phyloP scores from a whole-genome alignment of 2,797 vertebrate species.

The Vultur gryphus region DNA sequence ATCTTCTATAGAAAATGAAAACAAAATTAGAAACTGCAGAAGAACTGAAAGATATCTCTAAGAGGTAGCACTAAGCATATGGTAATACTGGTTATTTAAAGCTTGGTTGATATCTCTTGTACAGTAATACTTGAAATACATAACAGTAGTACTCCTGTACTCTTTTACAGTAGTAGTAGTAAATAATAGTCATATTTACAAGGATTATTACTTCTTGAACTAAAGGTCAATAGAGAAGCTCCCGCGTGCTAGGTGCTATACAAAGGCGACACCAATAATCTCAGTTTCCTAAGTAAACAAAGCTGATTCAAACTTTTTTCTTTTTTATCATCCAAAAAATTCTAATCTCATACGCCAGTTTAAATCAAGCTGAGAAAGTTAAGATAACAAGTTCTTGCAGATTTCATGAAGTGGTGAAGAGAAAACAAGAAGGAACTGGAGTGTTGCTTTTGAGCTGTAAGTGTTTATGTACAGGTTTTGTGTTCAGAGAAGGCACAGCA shows the following conservation, averaged over 20 bases:
- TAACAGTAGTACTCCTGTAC: neutral
- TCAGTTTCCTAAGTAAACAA: neutral
- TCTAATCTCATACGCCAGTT: neutral
- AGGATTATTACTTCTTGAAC: neutral
- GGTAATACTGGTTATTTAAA: neutral
- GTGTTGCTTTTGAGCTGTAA: neutral
- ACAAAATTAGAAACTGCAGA: neutral
- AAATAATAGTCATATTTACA: neutral
- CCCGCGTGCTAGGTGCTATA: accelerated
- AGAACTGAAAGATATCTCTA: neutral
- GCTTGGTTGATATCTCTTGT: neutral
- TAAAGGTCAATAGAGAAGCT: neutral
- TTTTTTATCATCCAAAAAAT: neutral
- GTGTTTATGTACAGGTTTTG: accelerated
- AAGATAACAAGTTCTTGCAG: neutral
- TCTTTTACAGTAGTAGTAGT: neutral
- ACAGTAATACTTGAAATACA: neutral
- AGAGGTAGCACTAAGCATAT: neutral
- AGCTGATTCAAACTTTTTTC: neutral
- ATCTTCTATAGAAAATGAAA: neutral
- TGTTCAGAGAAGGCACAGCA: neutral
- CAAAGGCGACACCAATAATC: accelerated
- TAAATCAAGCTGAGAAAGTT: neutral
- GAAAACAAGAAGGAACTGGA: neutral
- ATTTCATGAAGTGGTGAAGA: neutral